These are phyloP conservation scores for Amitus sp. DNA, from an alignment of 2,888 invertebrate species.

Conservation along the genomic window DNA sequence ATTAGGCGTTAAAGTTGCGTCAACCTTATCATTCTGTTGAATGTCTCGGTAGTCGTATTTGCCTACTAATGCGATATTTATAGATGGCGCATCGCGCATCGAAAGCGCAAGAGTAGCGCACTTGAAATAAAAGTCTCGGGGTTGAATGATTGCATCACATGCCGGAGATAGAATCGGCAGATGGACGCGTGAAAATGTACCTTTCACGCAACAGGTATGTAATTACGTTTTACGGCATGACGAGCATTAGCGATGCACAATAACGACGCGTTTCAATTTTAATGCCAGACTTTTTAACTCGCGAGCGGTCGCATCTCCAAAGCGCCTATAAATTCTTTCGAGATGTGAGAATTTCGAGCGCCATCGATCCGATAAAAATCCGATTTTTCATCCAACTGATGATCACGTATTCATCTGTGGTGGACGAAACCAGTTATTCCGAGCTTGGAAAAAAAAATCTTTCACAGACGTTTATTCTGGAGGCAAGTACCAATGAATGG, in stretches of 20 bases:
- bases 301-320: background rate
- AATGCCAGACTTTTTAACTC: background rate
- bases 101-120: slow-evolving; percentile 12
- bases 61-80: slow-evolving; percentile 6
- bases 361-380: background rate
- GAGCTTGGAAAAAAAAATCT: background rate
- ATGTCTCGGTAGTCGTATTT: slow-evolving; percentile 2
- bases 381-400: background rate
- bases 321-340: background rate
- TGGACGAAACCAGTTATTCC: background rate
- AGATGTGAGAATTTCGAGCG: background rate
- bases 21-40: slow-evolving; percentile 18
- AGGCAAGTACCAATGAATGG: background rate
- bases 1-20: slow-evolving; percentile 25
- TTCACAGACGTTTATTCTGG: background rate
- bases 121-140: slow-evolving; percentile 14
- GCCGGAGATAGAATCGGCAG: slow-evolving; percentile 20
- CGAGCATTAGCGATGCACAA: slow-evolving; percentile 14
- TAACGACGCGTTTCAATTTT: slow-evolving; percentile 6
- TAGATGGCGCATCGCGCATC: slow-evolving; percentile 11
- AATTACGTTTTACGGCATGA: slow-evolving; percentile 14
- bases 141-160: slow-evolving; percentile 20
- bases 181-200: slow-evolving; percentile 30
- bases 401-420: background rate
- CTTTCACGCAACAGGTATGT: slow-evolving; percentile 34